These are phyloP conservation scores for Anableps anableps DNA, from an alignment of 2,797 vertebrate genomes.

Conservation along the genomic window DNA sequence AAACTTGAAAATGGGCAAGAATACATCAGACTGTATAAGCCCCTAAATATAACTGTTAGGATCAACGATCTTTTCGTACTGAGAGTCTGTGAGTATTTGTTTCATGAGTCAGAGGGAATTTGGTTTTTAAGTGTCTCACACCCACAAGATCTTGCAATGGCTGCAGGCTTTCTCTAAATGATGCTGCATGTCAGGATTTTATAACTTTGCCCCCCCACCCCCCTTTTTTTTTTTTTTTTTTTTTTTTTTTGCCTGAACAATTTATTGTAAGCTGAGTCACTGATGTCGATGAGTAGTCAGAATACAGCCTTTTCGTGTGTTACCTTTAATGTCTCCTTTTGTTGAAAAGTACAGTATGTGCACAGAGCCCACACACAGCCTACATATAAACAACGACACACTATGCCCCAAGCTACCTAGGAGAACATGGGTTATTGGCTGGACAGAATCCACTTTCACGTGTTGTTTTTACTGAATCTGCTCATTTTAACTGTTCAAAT, in stretches of 20 bases:
- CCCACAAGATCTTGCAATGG: slow-evolving; percentile 52
- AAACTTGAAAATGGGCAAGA: slow-evolving; percentile 21
- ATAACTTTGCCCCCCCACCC: slow-evolving; percentile 9
- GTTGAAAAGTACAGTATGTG: slow-evolving; percentile 18
- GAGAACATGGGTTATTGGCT: slow-evolving; percentile 1
- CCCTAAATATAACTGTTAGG: slow-evolving; percentile 53
- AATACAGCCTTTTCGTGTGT: neutral
- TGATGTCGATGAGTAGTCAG: slow-evolving; percentile 11
- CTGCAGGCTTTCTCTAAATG: slow-evolving; percentile 39
- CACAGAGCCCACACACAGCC: slow-evolving; percentile 36
- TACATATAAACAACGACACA: slow-evolving; percentile 23
- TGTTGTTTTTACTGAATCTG: neutral
- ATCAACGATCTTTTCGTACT: slow-evolving; percentile 40
- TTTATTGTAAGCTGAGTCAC: slow-evolving; percentile 30
- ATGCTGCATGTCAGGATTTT: slow-evolving; percentile 33
- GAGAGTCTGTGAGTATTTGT: slow-evolving; percentile 50
- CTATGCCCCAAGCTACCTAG: slow-evolving; percentile 12
- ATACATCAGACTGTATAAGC: slow-evolving; percentile 38
- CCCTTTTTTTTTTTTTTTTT: neutral
- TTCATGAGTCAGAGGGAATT: slow-evolving; percentile 49
- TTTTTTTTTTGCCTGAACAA: slow-evolving; percentile 30
- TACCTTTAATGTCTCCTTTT: slow-evolving; percentile 26
- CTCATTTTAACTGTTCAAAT: slow-evolving; percentile 9
- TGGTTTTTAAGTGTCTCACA: slow-evolving; percentile 38
- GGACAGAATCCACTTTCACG: neutral